phyloP scores from a whole-genome alignment of 2,888 invertebrate genomes.

The Limnephilus marmoratus region DNA sequence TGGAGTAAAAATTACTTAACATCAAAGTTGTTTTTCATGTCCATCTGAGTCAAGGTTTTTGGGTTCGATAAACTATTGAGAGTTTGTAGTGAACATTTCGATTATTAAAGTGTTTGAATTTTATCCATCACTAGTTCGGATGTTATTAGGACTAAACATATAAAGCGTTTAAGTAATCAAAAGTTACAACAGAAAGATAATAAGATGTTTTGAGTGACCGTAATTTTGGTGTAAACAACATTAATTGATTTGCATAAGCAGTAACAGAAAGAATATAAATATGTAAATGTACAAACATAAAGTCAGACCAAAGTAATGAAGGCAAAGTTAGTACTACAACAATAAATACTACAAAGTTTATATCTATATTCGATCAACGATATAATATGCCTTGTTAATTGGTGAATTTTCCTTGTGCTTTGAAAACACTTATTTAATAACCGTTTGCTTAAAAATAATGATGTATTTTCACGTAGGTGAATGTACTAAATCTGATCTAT shows the following conservation, averaged over 20 bases:
- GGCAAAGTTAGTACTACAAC: neutral
- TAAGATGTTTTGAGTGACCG: neutral
- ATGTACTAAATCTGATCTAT: no score
- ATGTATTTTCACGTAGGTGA: no score
- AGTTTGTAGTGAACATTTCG: neutral
- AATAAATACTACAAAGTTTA: neutral
- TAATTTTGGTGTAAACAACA: neutral
- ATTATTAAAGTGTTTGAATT: neutral
- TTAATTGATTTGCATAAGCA: neutral
- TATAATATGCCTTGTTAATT: neutral
- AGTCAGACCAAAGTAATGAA: neutral
- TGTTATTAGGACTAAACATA: neutral
- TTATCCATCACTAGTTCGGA: neutral
- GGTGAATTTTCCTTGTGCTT: neutral
- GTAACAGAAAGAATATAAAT: neutral
- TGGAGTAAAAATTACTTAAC: no score
- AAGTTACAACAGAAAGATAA: neutral
- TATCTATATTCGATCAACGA: neutral
- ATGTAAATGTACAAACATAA: neutral
- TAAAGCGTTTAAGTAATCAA: neutral
- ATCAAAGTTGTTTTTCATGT: neutral
- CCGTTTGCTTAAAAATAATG: no score
- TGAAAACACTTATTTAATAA: no score
- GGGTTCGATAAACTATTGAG: neutral
- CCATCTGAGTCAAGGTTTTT: neutral